These are phyloP conservation scores for Anoplophora glabripennis DNA, from an alignment of 1,140 invertebrate genomes.

Conservation along the genomic window DNA sequence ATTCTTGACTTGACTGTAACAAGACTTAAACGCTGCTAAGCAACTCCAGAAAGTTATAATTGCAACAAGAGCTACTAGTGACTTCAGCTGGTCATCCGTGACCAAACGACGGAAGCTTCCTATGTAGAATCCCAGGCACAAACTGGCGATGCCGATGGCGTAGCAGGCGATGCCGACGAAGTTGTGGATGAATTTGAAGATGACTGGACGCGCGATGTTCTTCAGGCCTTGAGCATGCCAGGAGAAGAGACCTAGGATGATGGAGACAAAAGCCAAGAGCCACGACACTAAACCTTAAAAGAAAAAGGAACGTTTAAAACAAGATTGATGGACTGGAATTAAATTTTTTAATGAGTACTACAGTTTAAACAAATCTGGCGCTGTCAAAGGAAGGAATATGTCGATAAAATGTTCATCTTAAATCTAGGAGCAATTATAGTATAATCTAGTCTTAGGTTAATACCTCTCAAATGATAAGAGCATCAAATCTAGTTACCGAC, in stretches of 20 bases:
- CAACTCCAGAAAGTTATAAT: slow-evolving; percentile 5
- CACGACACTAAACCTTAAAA: slow-evolving; percentile 34
- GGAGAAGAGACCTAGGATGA: slow-evolving; percentile 23
- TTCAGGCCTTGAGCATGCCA: slow-evolving; percentile 26
- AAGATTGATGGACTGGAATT: background rate
- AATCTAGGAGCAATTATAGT: background rate
- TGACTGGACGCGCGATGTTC: slow-evolving; percentile 5
- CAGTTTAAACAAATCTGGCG: no score
- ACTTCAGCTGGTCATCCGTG: background rate
- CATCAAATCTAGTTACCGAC: no score
- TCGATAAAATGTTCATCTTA: no score
- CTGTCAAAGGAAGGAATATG: no score
- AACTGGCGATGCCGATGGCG: slow-evolving; percentile 30
- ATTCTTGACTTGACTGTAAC: background rate
- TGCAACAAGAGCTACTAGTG: background rate
- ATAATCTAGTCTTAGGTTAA: no score
- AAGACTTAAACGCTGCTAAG: background rate
- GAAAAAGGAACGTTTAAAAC: background rate
- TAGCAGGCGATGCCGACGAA: slow-evolving; percentile 31
- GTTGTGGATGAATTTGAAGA: slow-evolving; percentile 33
- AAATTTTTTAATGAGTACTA: no score
- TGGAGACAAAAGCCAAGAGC: slow-evolving; percentile 25
- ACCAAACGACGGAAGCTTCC: background rate
- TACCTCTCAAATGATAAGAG: no score
- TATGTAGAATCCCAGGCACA: slow-evolving; percentile 31